A percentile compares a stretch with the other conserved stretches of the same genome.
These are phyloP conservation scores for Scalopus aquaticus DNA, from an alignment of 2,113 vertebrate species.

Conservation along the genomic window DNA sequence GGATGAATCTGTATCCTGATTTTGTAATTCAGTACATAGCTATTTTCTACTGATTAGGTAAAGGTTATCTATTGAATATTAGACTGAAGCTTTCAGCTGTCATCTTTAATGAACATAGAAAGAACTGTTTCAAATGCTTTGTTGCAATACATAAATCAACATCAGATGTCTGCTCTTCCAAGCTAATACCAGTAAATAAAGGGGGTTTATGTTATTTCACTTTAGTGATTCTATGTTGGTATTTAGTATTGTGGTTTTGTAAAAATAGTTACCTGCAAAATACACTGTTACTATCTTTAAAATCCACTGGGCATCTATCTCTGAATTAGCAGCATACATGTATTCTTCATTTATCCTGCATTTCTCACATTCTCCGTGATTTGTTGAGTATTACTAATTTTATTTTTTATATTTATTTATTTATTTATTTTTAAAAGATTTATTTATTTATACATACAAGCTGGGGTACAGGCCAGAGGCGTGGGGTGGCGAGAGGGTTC, in stretches of 20 bases:
- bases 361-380: background rate
- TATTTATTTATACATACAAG: no score
- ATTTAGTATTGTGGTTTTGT: background rate
- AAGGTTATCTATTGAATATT: background rate
- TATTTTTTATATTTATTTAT: background rate
- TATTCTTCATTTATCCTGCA: background rate
- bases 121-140: background rate
- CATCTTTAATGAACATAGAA: background rate
- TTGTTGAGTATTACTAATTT: background rate
- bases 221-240: background rate
- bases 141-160: background rate
- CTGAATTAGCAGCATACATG: background rate
- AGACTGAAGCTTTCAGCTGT: background rate
- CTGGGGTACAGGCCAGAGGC: no score
- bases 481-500: no score
- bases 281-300: background rate
- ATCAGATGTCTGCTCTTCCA: background rate
- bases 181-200: background rate
- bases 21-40: background rate
- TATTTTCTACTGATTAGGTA: background rate
- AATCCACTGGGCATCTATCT: background rate
- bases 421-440: background rate
- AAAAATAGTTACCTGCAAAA: background rate
- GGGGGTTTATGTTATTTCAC: background rate
- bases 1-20: background rate